Evolutionary conservation across 2,113 vertebrate genomes (phyloP), one percentile per base, ranked within the genome.

Genomic region (Pseudopodoces humilis): DNA sequence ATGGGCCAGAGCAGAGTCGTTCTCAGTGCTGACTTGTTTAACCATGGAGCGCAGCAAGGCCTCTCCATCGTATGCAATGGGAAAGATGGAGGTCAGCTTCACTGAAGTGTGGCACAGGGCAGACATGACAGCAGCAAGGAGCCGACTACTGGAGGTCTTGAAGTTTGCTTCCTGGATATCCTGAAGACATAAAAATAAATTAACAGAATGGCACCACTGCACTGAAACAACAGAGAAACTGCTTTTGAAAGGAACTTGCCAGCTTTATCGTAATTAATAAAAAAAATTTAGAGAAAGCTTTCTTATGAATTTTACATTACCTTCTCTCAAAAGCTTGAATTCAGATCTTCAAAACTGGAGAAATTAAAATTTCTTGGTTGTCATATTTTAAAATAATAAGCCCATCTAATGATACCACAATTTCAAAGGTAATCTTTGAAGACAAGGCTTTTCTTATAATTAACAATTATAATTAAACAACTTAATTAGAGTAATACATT

Each of bases 121-220:
- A 23, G 99, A 99, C 99, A 99, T 99, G 10, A 99, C 99, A 7
- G 99, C 99, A 35, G 99, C 99, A 63, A 99, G 98, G 56, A 99
- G 98, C 1, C 99, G 98, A 60, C 99, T 99, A 80, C 99, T 99
- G 47, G 99, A 99, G 4, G 99, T 99, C 88, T 99, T 99, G 80
- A 99, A 99, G 95, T 99, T 99, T 33, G 99, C 99, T 93, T 99
- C 99, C 47, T 99, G 99, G 59, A 99, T 99, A 95, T 99, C 99
- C 99, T 99, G 72, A 83, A 62, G 84, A 60, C 53, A 83, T 18
- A 56, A 35, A 82, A 39, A 47, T 4, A 59, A 63, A 56, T 79
- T 0, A 71, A 58, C 0, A 72, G 41, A 55, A 72, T 7, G 18
- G 52, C 20, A 79, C 13, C 1, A 0, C 0, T 64, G 21, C 30